Evolutionary conservation across 2,888 invertebrate species (phyloP).

Genomic region (Chrysina gloriosa): DNA sequence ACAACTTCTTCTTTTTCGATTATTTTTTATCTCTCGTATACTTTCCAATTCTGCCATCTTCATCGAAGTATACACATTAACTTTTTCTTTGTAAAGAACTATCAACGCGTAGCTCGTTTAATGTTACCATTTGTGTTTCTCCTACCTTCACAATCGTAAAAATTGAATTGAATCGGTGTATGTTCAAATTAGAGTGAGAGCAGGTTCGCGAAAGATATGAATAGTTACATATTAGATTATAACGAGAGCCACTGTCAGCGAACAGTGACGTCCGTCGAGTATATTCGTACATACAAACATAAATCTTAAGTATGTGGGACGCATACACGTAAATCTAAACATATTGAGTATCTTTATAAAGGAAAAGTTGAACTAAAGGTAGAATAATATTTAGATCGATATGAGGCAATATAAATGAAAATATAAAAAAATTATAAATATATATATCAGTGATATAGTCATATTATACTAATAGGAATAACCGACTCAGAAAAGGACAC

Average conservation of each 20-base stretch:
- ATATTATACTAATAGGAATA: constrained; percentile 37
- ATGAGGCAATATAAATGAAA: constrained; percentile 38
- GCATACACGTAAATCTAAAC: constrained; percentile 18
- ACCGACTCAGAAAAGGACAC: constrained; percentile 22
- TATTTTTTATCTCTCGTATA: too few relatives aligned
- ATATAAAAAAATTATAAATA: constrained; percentile 32
- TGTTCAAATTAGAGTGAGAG: neutral
- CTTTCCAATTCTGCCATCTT: too few relatives aligned
- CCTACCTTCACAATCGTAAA: neutral
- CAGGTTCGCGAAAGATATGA: neutral
- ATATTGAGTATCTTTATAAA: constrained; percentile 30
- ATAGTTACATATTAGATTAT: neutral
- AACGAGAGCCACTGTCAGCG: constrained; percentile 2
- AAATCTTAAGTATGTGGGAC: constrained; percentile 1
- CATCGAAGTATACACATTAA: neutral
- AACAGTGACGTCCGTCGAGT: constrained; percentile 8
- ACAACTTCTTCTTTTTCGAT: too few relatives aligned
- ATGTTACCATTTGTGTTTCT: neutral
- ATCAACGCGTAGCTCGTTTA: neutral
- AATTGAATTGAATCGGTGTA: neutral
- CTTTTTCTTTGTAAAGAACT: constrained; percentile 15
- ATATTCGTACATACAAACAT: constrained; percentile 1
- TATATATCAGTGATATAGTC: constrained; percentile 43
- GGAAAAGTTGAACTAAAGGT: constrained; percentile 36
- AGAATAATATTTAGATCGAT: constrained; percentile 34